These are phyloP conservation scores for Rapana venosa DNA, from an alignment of 2,888 invertebrate species.

Conservation along the genomic window DNA sequence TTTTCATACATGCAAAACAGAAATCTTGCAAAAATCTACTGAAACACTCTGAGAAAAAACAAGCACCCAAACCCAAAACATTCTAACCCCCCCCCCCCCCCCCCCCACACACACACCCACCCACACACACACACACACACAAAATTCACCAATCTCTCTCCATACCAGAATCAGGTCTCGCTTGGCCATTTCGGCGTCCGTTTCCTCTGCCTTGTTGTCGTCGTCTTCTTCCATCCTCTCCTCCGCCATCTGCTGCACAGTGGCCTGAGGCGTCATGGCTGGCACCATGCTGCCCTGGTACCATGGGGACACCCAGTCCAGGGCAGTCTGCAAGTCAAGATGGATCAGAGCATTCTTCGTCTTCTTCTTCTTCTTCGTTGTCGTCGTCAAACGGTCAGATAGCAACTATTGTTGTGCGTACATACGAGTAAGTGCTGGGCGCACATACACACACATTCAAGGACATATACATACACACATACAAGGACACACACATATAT, in stretches of 20 bases:
- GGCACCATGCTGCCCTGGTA: conserved; percentile 81
- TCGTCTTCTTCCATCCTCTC: conserved; percentile 72
- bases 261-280: conserved; percentile 72
- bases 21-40: too few species aligned
- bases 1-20: too few species aligned
- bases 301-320: conserved; percentile 74
- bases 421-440: too few species aligned
- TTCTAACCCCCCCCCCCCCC: neutral
- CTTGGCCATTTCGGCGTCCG: conserved; percentile 92
- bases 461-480: too few species aligned
- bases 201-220: conserved; percentile 82
- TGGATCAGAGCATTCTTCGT: neutral
- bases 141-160: neutral
- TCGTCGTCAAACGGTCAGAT: too few species aligned
- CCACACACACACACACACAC: neutral
- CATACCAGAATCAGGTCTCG: conserved; percentile 84
- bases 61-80: too few species aligned
- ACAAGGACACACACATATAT: too few species aligned
- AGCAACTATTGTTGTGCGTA: too few species aligned
- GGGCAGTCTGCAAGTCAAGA: conserved; percentile 79
- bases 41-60: too few species aligned
- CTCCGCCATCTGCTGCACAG: conserved; percentile 40
- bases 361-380: too few species aligned
- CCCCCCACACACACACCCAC: neutral
- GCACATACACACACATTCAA: too few species aligned